Evolutionary conservation across 2,797 vertebrate genomes (phyloP), one percentile per base, ranked within the genome.

Genomic region (Pseudopleuronectes americanus): DNA sequence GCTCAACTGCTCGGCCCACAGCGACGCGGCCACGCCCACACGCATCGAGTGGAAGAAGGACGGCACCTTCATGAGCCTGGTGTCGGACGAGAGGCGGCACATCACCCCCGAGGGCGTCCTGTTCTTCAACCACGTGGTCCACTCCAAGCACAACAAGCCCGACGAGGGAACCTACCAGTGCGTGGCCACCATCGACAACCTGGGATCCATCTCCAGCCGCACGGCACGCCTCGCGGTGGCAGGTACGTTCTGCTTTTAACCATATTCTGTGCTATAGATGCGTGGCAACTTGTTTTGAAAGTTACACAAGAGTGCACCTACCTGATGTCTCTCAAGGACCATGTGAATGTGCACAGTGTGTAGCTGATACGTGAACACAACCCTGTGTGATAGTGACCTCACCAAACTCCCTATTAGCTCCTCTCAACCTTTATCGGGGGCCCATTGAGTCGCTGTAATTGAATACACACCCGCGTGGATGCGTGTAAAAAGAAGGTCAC

Each of bases 131-230:
- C 95, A 86, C 0, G 96, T 99, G 84, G 93, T 97, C 78, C 97
- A 99, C 90, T 97, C 96, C 13, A 99, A 99, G 83, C 97, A 99
- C 82, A 98, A 98, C 71, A 99, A 98, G 81, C 98, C 97, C 0
- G 98, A 99, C n/a, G 98, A 99, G 85, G 98, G 98, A 17, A 93
- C 95, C 76, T 99, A 99, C 47, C 98, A 99, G 77, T 99, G 98
- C 2, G 96, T 98, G 47, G 97, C 97, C 49, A 97, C 96, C 0
- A 95, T 98, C 61, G 97, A 99, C 55, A 97, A 87, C 87, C 92
- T 98, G 79, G 98, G 98, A 6, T 98, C 96, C 87, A 97, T 99
- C 48, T 94, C 96, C 63, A 99, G 97, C 91, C 95, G 94, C 75
- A 97, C 96, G 0, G 97, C 97, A 0, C 96, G 94, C 58, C 96